A percentile compares a stretch with the other conserved stretches of the same genome.
phyloP scores from a whole-genome alignment of 1,140 invertebrate species.

The Anagrus nilaparvatae region DNA sequence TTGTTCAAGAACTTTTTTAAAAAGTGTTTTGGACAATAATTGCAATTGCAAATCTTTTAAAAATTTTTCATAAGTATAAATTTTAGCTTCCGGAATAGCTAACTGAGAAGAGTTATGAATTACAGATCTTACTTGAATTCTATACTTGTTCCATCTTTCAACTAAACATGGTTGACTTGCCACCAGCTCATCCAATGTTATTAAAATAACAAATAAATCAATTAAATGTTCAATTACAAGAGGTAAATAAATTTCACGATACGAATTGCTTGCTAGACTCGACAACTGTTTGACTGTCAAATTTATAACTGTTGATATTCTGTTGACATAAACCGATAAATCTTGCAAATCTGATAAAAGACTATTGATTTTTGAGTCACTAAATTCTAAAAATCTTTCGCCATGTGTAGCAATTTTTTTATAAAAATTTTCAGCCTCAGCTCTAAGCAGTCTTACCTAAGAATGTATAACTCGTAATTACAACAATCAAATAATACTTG shows the following conservation, averaged over 20 bases:
- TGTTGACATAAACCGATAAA: slow-evolving; percentile 41
- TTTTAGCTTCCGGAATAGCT: slow-evolving; percentile 43
- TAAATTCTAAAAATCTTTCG: slow-evolving; percentile 39
- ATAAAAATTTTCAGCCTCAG: slow-evolving; percentile 57
- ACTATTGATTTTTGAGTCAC: slow-evolving; percentile 25
- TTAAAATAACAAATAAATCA: slow-evolving; percentile 55
- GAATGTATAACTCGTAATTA: too few relatives aligned
- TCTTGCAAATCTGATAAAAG: slow-evolving; percentile 34
- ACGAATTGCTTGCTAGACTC: slow-evolving; percentile 23
- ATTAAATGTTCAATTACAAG: slow-evolving; percentile 49
- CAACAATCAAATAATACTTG: too few relatives aligned
- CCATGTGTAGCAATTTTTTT: slow-evolving; percentile 52
- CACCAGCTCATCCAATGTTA: slow-evolving; percentile 64
- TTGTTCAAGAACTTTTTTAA: slow-evolving; percentile 47
- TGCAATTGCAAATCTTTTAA: slow-evolving; percentile 53
- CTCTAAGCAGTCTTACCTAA: slow-evolving; percentile 50
- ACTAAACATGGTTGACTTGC: slow-evolving; percentile 47
- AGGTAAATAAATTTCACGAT: slow-evolving; percentile 33
- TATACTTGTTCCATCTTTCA: slow-evolving; percentile 62
- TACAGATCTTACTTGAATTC: slow-evolving; percentile 56
- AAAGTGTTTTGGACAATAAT: slow-evolving; percentile 32
- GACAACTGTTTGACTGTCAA: slow-evolving; percentile 31
- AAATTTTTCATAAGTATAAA: slow-evolving; percentile 56
- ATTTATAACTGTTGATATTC: slow-evolving; percentile 29
- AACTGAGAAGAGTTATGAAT: slow-evolving; percentile 57